Percentiles rank a stretch among this genome's conserved stretches.
phyloP scores from a whole-genome alignment of 2,797 vertebrate species.

The Sebastes cheni region DNA sequence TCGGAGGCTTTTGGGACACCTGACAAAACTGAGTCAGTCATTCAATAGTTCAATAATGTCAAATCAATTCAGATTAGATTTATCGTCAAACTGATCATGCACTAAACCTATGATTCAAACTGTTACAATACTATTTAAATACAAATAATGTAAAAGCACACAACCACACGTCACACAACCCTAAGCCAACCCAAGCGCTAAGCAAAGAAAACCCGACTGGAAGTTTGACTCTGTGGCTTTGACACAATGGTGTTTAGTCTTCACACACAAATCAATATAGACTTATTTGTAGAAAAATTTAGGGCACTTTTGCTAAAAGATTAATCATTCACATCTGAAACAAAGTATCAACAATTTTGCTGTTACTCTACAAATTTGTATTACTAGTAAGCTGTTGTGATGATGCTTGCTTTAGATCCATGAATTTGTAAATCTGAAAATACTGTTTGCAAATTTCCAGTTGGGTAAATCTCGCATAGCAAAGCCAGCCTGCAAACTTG shows the following conservation, averaged over 20 bases:
- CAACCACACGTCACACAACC: slow-evolving; percentile 62
- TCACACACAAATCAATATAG: not conserved
- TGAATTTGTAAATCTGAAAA: not conserved
- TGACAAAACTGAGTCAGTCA: slow-evolving; percentile 61
- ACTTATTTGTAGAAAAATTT: not conserved
- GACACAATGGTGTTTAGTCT: not conserved
- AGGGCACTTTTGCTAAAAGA: not conserved
- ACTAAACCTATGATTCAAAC: slow-evolving; percentile 74
- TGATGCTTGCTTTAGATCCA: not conserved
- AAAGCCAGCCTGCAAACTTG: slow-evolving; percentile 32
- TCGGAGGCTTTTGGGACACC: slow-evolving; percentile 67
- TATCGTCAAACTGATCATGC: slow-evolving; percentile 79
- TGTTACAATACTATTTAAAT: not conserved
- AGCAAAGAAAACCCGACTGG: slow-evolving; percentile 26
- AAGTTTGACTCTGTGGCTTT: slow-evolving; percentile 15
- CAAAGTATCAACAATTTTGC: not conserved
- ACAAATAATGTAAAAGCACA: slow-evolving; percentile 33
- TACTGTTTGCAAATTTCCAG: slow-evolving; percentile 1
- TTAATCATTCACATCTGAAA: not conserved
- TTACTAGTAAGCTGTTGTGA: not conserved
- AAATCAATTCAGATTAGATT: slow-evolving; percentile 51
- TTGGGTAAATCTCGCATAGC: not conserved
- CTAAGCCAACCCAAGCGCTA: slow-evolving; percentile 26
- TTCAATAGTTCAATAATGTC: slow-evolving; percentile 51
- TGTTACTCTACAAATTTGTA: not conserved